phyloP scores from a whole-genome alignment of 2,888 invertebrate genomes.

The Slavum lentiscoides region DNA sequence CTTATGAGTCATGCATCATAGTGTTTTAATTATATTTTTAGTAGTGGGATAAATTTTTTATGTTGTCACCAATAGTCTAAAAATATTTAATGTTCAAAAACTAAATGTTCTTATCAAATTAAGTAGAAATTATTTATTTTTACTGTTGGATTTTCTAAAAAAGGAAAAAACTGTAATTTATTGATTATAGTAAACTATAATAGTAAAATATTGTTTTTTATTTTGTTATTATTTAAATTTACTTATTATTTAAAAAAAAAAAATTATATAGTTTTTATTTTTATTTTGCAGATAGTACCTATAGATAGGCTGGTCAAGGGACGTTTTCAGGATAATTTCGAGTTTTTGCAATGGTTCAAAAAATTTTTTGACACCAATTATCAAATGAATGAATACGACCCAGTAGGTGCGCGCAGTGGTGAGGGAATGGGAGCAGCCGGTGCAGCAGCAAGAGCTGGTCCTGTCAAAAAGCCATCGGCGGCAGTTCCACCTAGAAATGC shows the following conservation, averaged over 20 bases:
- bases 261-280: slow-evolving; percentile 1
- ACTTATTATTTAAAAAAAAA: slow-evolving; percentile 6
- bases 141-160: no score
- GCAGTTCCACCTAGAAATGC: slow-evolving; percentile 53
- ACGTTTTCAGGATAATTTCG: slow-evolving; percentile 99
- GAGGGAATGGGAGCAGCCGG: slow-evolving; percentile 82
- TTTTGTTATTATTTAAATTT: slow-evolving; percentile 15
- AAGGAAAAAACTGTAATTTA: no score
- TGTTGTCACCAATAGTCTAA: no score
- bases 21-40: no score
- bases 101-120: no score
- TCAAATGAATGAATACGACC: slow-evolving; percentile 91
- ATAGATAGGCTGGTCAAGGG: slow-evolving; percentile 96
- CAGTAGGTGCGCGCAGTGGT: slow-evolving; percentile 82
- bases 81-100: no score
- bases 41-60: no score
- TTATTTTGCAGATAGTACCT: slow-evolving; percentile 77
- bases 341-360: slow-evolving; percentile 99
- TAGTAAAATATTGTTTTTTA: not conserved
- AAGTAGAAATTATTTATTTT: no score
- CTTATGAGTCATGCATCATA: no score
- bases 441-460: slow-evolving; percentile 64
- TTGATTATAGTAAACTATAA: no score
- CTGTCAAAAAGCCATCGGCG: slow-evolving; percentile 56
- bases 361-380: slow-evolving; percentile 99